phyloP scores from a whole-genome alignment of 2,113 vertebrate species.

The Tauraco erythrolophus region DNA sequence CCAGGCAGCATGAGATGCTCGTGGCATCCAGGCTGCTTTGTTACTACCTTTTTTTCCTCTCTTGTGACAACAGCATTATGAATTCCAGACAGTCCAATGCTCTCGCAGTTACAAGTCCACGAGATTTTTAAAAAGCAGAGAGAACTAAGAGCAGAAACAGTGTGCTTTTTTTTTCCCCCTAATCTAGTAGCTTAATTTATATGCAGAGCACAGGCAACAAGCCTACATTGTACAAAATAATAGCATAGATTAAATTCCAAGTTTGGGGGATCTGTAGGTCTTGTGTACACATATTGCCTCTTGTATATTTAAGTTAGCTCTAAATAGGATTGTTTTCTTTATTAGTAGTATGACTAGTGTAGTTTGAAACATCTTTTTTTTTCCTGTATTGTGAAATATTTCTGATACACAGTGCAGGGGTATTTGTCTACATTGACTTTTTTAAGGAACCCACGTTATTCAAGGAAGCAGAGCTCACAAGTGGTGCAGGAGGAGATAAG shows the following conservation, averaged over 20 bases:
- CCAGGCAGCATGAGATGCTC: neutral
- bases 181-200: neutral
- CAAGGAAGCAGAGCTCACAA: neutral
- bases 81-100: neutral
- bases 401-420: neutral
- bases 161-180: accelerated
- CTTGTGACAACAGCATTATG: accelerated
- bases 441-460: neutral
- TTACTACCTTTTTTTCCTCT: neutral
- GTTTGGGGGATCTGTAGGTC: neutral
- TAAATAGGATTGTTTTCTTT: neutral
- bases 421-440: neutral
- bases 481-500: neutral
- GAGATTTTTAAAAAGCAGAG: neutral
- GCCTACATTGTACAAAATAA: constrained; percentile 9
- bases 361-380: neutral
- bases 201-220: neutral
- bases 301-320: neutral
- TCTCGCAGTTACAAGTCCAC: neutral
- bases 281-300: neutral
- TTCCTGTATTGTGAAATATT: neutral
- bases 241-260: neutral
- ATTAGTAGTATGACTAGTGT: neutral
- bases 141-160: neutral
- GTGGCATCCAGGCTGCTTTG: neutral